A percentile compares a stretch with the other conserved stretches of the same genome.
These are phyloP conservation scores for Eidolon dupreanum DNA, from an alignment of 2,797 vertebrate species.

Conservation along the genomic window DNA sequence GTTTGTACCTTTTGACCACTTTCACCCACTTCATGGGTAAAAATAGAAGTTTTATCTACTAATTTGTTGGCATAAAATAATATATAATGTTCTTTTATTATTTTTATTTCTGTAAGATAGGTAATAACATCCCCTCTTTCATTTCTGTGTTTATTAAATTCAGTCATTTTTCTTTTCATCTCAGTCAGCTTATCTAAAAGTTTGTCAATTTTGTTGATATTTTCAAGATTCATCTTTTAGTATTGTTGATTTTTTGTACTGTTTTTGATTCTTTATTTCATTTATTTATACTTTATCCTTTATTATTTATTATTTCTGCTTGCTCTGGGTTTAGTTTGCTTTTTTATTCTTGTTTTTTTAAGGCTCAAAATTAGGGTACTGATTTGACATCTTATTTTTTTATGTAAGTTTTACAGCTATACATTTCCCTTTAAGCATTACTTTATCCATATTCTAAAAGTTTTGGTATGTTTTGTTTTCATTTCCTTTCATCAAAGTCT, in stretches of 20 bases:
- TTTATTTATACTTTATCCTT: neutral
- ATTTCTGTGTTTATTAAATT: neutral
- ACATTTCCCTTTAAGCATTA: neutral
- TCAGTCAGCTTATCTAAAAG: neutral
- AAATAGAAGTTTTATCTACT: no score
- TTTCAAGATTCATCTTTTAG: neutral
- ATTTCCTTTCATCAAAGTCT: neutral
- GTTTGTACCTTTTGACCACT: neutral
- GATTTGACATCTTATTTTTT: neutral
- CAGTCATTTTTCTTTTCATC: neutral
- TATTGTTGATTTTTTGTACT: neutral
- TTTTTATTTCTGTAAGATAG: constrained; percentile 4
- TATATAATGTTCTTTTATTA: neutral
- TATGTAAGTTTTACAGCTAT: neutral
- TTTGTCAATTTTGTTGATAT: neutral
- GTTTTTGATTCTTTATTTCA: neutral
- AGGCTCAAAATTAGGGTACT: neutral
- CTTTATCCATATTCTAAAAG: neutral
- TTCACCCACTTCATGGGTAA: neutral
- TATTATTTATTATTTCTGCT: neutral
- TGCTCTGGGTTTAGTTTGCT: neutral
- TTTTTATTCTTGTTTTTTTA: neutral
- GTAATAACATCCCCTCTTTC: neutral
- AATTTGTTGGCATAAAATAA: no score
- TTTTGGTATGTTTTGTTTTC: neutral